Percentiles rank a stretch among this genome's conserved stretches.
Evolutionary conservation across 2,888 invertebrate species (phyloP).

Genomic region (Phyto melanocephala): DNA sequence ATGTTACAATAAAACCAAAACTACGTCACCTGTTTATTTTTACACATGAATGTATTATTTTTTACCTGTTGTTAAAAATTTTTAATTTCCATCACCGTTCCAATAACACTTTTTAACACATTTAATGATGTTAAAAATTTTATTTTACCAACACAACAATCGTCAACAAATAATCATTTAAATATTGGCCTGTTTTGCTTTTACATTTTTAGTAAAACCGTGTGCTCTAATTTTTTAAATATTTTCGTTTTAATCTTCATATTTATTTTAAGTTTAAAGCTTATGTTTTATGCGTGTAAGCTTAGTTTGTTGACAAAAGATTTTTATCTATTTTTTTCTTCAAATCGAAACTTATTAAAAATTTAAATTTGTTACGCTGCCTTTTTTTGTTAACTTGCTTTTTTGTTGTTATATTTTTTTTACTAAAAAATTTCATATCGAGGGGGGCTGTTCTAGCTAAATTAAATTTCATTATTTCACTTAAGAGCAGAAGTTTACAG

Average conservation of each 20-base stretch:
- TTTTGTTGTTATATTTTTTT: conserved; percentile 47
- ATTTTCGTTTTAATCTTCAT: conserved; percentile 69
- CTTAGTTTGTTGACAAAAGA: conserved; percentile 68
- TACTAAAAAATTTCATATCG: background rate
- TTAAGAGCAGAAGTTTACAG: conserved; percentile 34
- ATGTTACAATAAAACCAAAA: background rate
- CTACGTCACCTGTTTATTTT: background rate
- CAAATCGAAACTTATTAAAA: background rate
- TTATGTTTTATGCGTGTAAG: conserved; percentile 75
- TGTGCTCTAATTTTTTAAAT: background rate
- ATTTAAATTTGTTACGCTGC: background rate
- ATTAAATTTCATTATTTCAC: conserved; percentile 35
- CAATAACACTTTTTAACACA: background rate
- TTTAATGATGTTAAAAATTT: background rate
- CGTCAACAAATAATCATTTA: background rate
- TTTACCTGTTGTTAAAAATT: background rate
- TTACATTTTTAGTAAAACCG: too few relatives aligned
- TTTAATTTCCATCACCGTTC: background rate
- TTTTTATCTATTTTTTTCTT: background rate
- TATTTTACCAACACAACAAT: background rate
- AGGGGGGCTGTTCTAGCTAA: conserved; percentile 17
- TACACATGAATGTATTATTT: background rate
- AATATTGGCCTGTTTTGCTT: background rate
- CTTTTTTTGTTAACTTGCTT: background rate
- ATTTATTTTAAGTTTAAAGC: conserved; percentile 72